Conservation (phyloP, 2,797 vertebrate genomes). For the Ctenochaetus hawaiiensis region DNA sequence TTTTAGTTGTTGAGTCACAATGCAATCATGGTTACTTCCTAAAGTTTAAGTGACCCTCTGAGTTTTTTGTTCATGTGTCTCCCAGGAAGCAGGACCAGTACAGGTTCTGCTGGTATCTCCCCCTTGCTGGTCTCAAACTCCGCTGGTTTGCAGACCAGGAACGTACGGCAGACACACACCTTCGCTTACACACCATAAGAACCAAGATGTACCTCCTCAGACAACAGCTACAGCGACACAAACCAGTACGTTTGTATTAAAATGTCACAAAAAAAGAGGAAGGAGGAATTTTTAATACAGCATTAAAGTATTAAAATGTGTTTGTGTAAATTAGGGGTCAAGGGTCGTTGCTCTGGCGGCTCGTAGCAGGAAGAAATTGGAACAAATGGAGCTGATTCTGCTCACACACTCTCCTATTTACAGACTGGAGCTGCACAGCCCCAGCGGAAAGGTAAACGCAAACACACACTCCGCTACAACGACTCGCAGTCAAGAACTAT, state of each 20-base stretch:
- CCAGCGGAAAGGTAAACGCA: constrained; percentile 77
- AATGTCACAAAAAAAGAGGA: not conserved
- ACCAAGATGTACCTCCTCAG: constrained; percentile 78
- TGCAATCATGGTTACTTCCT: no score
- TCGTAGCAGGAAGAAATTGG: constrained; percentile 80
- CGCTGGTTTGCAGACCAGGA: constrained; percentile 69
- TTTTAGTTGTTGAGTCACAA: not conserved
- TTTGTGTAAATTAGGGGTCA: constrained; percentile 43
- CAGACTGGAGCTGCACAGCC: constrained; percentile 83
- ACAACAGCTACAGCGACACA: constrained; percentile 74
- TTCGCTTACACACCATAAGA: constrained; percentile 74
- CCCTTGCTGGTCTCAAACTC: constrained; percentile 79
- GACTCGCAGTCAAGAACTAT: constrained; percentile 1
- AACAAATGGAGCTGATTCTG: constrained; percentile 82
- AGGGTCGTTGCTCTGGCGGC: constrained; percentile 30
- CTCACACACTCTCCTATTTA: constrained; percentile 72
- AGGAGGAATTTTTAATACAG: not conserved
- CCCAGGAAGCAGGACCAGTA: constrained; percentile 84
- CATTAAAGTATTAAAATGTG: not conserved
- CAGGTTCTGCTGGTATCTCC: constrained; percentile 86
- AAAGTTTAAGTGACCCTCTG: no score
- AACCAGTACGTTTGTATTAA: constrained; percentile 56
- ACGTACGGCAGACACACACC: constrained; percentile 55
- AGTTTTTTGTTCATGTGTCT: not conserved
- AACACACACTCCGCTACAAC: constrained; percentile 9